Evolutionary conservation across 2,888 invertebrate genomes (phyloP), one percentile per base, ranked within the genome.

Genomic region (Argyresthia goedartella): DNA sequence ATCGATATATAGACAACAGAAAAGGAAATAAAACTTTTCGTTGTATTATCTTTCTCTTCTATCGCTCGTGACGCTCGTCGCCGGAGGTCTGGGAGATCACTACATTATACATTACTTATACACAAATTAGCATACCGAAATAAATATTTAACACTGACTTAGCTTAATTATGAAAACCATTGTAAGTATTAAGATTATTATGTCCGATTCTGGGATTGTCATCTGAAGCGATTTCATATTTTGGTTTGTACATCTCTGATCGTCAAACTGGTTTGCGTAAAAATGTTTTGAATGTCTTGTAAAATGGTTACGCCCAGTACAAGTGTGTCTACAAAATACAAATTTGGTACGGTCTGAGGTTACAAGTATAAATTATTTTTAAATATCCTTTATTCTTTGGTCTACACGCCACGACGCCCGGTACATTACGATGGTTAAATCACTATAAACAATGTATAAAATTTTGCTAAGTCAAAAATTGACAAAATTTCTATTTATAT

Each of bases 401-500:
- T 86, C 79, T 85, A 75, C 70, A 75, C 76, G 71, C 74, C 74
- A 75, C 73, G 76, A 80, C 76, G 71, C 67, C 73, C 81, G 77
- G 81, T 78, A 73, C 68, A 70, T 67, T 77, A 69, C 74, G 79
- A 75, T 68, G 76, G 70, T 76, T 74, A 79, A 74, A 69, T 79
- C 62, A 71, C 72, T 79, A 84, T 81, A 84, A 81, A 84, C 76
- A 81, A 85, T 71, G 81, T 85, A 84, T 84, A 86, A 86, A 86
- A 86, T 82, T 86, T 85, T 78, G 80, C 84, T 86, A 84, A 77
- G 85, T 86, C 84, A 85, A 80, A 84, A 86, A 85, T 86, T 85
- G 85, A 86, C 86, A 72, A 78, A 73, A 79, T 81, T 82, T 77
- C 74, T 81, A 79, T 80, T 47, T 71, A 70, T 69, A 76, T 84